phyloP scores from a whole-genome alignment of 2,888 invertebrate genomes.

The Germaria angustata region DNA sequence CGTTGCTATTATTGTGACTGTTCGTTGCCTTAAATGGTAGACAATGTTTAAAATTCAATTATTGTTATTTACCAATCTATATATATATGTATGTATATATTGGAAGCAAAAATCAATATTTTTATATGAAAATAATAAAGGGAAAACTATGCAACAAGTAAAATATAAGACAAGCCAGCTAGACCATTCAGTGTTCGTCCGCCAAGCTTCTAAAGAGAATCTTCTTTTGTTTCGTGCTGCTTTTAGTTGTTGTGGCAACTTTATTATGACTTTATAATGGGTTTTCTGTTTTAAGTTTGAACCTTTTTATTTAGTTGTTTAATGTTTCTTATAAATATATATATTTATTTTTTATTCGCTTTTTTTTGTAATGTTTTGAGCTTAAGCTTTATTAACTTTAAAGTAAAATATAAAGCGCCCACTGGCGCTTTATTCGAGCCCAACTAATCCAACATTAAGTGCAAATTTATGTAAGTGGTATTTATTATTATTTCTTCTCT shows the following conservation, averaged over 20 bases:
- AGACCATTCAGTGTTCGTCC: not conserved
- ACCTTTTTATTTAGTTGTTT: conserved; percentile 61
- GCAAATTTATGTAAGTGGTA: conserved; percentile 62
- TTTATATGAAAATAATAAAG: conserved; percentile 43
- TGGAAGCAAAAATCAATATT: conserved; percentile 40
- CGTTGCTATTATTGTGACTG: conserved; percentile 19
- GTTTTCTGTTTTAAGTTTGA: conserved; percentile 26
- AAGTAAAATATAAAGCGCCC: conserved; percentile 59
- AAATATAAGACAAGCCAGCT: not conserved
- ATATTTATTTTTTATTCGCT: not conserved
- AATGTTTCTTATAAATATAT: conserved; percentile 23
- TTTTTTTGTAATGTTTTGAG: not conserved
- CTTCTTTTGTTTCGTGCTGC: conserved; percentile 12
- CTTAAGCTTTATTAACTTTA: conserved; percentile 44
- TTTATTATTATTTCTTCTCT: conserved; percentile 2
- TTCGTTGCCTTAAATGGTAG: conserved; percentile 56
- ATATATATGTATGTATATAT: too few relatives aligned
- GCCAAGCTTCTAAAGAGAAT: not conserved
- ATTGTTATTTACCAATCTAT: conserved; percentile 65
- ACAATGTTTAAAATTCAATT: conserved; percentile 67
- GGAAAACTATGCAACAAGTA: conserved; percentile 12
- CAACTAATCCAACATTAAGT: conserved; percentile 66
- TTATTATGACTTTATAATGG: conserved; percentile 63
- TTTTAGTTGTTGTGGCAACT: conserved; percentile 44
- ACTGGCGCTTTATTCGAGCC: conserved; percentile 59